Evolutionary conservation across 1,140 invertebrate genomes (phyloP).

Genomic region (Diachasmimorpha longicaudata): DNA sequence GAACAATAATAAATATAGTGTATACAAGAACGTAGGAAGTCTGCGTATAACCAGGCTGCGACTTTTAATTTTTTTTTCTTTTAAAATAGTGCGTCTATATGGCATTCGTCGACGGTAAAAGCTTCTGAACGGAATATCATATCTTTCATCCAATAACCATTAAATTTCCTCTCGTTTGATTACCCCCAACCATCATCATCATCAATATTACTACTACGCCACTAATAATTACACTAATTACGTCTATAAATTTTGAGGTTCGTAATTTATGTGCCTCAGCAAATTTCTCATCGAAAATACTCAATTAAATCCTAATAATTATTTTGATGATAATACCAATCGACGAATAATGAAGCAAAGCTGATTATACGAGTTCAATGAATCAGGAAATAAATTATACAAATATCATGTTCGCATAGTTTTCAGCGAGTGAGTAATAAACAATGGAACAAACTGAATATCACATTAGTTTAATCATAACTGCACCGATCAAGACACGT

Average conservation of each 20-base stretch:
- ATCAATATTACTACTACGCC: neutral
- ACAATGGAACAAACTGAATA: conserved; percentile 26
- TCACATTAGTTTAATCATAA: conserved; percentile 27
- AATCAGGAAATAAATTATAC: conserved; percentile 3
- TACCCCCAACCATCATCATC: neutral
- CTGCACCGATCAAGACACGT: conserved; percentile 23
- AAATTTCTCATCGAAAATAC: neutral
- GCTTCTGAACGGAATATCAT: conserved; percentile 20
- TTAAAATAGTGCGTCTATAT: conserved; percentile 57
- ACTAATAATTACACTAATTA: neutral
- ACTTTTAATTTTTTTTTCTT: conserved; percentile 36
- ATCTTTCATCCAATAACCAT: conserved; percentile 4
- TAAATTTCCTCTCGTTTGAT: conserved; percentile 8
- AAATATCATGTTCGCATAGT: conserved; percentile 15
- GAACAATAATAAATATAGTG: conserved; percentile 63
- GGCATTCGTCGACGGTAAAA: conserved; percentile 33
- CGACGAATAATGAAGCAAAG: conserved; percentile 31
- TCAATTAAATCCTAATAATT: conserved; percentile 2
- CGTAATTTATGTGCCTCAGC: neutral
- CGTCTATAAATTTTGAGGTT: neutral
- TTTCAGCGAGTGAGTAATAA: neutral
- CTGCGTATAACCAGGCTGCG: conserved; percentile 58
- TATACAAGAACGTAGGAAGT: conserved; percentile 59
- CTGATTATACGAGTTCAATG: conserved; percentile 27
- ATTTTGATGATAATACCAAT: conserved; percentile 8